Conservation (phyloP, 2,797 vertebrate genomes). For the Macropodus opercularis region DNA sequence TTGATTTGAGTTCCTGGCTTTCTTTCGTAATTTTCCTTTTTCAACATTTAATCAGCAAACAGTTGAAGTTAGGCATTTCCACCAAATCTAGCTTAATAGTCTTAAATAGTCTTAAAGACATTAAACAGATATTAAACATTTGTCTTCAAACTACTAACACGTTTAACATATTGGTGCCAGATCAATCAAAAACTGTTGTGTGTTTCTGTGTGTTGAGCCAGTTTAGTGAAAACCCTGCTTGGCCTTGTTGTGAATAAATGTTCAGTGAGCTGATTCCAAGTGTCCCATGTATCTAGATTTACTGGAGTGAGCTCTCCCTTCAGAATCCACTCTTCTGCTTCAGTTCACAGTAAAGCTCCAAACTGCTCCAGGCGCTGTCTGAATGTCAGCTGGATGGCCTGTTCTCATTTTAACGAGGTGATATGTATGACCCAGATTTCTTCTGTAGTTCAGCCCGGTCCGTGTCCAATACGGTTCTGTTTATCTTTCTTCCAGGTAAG, state of each 20-base stretch:
- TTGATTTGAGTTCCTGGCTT: not conserved
- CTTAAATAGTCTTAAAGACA: too few species aligned
- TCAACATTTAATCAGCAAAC: not conserved
- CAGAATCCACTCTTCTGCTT: slow-evolving; percentile 74
- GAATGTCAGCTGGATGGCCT: slow-evolving; percentile 75
- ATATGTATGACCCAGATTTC: slow-evolving; percentile 71
- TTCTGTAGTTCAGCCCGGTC: slow-evolving; percentile 47
- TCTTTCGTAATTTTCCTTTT: not conserved
- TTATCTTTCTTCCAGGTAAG: slow-evolving; percentile 23
- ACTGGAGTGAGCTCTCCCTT: slow-evolving; percentile 57
- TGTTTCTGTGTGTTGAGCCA: slow-evolving; percentile 15
- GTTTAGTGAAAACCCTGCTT: slow-evolving; percentile 17
- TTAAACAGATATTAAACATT: too few species aligned
- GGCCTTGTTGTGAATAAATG: slow-evolving; percentile 34
- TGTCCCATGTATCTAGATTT: slow-evolving; percentile 53
- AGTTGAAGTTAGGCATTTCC: not conserved
- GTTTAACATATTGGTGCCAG: too few species aligned
- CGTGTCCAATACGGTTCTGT: slow-evolving; percentile 32
- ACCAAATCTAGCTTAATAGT: not conserved
- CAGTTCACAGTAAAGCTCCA: slow-evolving; percentile 70
- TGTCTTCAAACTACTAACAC: too few species aligned
- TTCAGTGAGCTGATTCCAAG: slow-evolving; percentile 57
- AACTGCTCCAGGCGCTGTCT: slow-evolving; percentile 63
- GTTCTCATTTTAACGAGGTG: slow-evolving; percentile 70
- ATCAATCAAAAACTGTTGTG: too few species aligned